A percentile compares a stretch with the other conserved stretches of the same genome.
Evolutionary conservation across 2,113 vertebrate genomes (phyloP).

Genomic region (Oceanites oceanicus): DNA sequence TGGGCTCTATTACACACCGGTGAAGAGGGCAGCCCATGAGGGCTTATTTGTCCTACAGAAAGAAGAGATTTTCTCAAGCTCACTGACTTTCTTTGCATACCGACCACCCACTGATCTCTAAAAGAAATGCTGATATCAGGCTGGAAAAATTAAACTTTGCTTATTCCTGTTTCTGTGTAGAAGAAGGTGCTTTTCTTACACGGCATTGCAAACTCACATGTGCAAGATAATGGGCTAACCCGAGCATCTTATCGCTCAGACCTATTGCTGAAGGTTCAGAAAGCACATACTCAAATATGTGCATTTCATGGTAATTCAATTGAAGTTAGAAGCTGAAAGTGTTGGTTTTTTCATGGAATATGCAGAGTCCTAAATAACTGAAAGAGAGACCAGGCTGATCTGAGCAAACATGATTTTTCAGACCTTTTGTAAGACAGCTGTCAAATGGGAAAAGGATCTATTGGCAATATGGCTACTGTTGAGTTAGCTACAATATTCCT

Average conservation of each 20-base stretch:
- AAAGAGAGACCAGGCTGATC: background rate
- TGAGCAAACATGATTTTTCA: constrained; percentile 50
- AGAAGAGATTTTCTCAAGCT: background rate
- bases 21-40: background rate
- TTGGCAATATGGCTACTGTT: constrained; percentile 51
- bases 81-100: accelerated
- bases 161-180: background rate
- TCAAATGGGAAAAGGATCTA: constrained; percentile 61
- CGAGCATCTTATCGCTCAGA: background rate
- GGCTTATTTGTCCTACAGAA: background rate
- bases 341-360: background rate
- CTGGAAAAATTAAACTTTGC: background rate
- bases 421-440: constrained; percentile 34
- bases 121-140: background rate
- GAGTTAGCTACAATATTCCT: constrained; percentile 52
- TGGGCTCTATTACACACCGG: accelerated
- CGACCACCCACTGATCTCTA: background rate
- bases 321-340: background rate
- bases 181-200: background rate
- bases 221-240: background rate
- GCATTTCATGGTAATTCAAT: background rate
- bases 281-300: background rate
- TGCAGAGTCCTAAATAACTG: constrained; percentile 11
- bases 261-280: background rate
- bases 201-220: accelerated